phyloP scores from a whole-genome alignment of 1,140 invertebrate species.

The Drosophila ficusphila region DNA sequence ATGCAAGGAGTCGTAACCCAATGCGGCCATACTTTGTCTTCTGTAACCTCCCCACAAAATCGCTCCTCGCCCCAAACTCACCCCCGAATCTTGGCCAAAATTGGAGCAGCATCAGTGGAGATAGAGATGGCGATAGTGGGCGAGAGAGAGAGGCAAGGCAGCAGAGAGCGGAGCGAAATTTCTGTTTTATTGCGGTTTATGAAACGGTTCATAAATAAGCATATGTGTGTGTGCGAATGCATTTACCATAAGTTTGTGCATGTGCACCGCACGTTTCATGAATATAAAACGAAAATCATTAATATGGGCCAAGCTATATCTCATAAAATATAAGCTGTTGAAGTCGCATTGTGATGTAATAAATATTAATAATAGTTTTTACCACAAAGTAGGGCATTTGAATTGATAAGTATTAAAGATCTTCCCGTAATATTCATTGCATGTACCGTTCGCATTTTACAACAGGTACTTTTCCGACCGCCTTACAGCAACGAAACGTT shows the following conservation, averaged over 20 bases:
- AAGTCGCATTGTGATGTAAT: no score
- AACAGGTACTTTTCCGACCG: no score
- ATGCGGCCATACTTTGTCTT: slow-evolving; percentile 68
- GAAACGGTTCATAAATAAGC: slow-evolving; percentile 76
- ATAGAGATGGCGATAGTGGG: slow-evolving; percentile 17
- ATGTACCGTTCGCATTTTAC: no score
- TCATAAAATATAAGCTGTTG: no score
- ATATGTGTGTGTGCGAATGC: slow-evolving; percentile 27
- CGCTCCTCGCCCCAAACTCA: background rate
- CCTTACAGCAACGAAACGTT: slow-evolving; percentile 2
- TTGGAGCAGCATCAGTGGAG: slow-evolving; percentile 35
- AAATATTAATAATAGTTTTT: no score
- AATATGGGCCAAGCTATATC: no score
- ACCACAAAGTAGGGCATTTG: no score
- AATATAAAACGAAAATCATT: background rate
- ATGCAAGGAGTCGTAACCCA: slow-evolving; percentile 55
- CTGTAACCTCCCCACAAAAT: slow-evolving; percentile 15
- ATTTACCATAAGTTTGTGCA: slow-evolving; percentile 12
- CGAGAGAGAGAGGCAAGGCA: slow-evolving; percentile 33
- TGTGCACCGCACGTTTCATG: slow-evolving; percentile 1
- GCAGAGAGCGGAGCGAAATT: slow-evolving; percentile 41
- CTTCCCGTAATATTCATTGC: no score
- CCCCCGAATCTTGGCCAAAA: slow-evolving; percentile 32
- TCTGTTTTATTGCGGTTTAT: slow-evolving; percentile 76
- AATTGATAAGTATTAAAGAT: no score